Evolutionary conservation across 2,113 vertebrate genomes (phyloP), one percentile per base, ranked within the genome.

Genomic region (Xenopus laevis): DNA sequence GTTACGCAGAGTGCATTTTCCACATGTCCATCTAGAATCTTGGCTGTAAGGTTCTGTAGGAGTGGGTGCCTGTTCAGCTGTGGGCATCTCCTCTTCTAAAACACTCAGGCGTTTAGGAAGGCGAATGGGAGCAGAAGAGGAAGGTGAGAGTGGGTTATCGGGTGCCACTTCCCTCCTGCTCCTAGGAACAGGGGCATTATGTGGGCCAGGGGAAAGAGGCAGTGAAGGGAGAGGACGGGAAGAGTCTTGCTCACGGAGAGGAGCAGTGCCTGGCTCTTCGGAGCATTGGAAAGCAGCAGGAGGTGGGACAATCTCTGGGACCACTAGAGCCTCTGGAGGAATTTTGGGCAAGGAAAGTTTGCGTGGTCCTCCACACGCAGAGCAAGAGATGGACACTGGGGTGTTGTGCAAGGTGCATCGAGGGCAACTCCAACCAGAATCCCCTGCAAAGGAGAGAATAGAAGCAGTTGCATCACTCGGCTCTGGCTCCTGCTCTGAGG

Each of bases 321-420:
- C 96, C 67, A 99, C 97, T 74, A 98, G 88, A 0, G 97, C 93
- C 84, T 99, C 97, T 0, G 97, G 96, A 0, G 97, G 97, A 81
- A 99, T 99, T 83, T 97, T 96, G 78, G 96, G 96, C 80, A 99
- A 86, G 0, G 96, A 98, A 18, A 98, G 92, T 83, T 96, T 97
- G 50, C 96, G 92, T 10, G 97, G 97, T 0, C 97, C 96, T 0
- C 97, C 96, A 0, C 96, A 99, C 70, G 93, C 96, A 0, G 96
- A 99, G 85, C 96, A 99, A 16, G 97, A 99, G 76, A 92, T 87
- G n/a, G 96, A 94, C 68, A 95, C 82, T 0, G 97, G 93, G 0
- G 96, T 98, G 83, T 98, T 98, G 80, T 94, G 92, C 61, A 99
- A 91, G 0, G 97, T 98, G 85, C 96, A 98, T 63, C 96, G 95